Conservation (phyloP, 2,113 vertebrate species). For the Pteronura brasiliensis region DNA sequence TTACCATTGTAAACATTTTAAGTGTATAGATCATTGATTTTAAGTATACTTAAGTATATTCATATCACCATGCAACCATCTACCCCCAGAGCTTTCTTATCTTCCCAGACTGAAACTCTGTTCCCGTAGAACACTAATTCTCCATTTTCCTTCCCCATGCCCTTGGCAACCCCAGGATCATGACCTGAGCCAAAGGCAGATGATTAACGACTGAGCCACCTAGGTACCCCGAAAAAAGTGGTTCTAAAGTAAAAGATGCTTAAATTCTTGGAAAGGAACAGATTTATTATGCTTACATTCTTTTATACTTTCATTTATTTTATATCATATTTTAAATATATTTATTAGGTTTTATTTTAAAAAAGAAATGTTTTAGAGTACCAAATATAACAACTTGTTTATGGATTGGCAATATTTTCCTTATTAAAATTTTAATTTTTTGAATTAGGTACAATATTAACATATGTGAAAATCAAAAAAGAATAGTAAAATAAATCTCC, state of each 20-base stretch:
- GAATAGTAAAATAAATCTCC: background rate
- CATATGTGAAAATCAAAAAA: background rate
- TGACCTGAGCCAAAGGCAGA: too few species aligned
- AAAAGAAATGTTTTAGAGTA: background rate
- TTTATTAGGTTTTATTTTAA: background rate
- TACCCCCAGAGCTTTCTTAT: background rate
- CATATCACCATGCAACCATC: background rate
- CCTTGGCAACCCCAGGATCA: background rate
- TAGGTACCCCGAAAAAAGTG: background rate
- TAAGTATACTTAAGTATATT: background rate
- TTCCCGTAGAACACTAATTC: too few species aligned
- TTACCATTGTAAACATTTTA: background rate
- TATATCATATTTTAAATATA: background rate
- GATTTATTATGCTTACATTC: background rate
- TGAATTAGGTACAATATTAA: background rate
- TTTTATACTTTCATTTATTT: background rate
- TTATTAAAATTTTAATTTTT: conserved; percentile 21
- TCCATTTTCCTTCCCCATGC: background rate
- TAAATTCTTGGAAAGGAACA: background rate
- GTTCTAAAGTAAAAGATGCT: background rate
- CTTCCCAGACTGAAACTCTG: background rate
- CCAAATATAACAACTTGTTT: background rate
- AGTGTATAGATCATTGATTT: background rate
- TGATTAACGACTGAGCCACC: too few species aligned
- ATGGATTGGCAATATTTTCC: background rate